Conservation (phyloP, 1,140 invertebrate species). For the Diachasmimorpha longicaudata region DNA sequence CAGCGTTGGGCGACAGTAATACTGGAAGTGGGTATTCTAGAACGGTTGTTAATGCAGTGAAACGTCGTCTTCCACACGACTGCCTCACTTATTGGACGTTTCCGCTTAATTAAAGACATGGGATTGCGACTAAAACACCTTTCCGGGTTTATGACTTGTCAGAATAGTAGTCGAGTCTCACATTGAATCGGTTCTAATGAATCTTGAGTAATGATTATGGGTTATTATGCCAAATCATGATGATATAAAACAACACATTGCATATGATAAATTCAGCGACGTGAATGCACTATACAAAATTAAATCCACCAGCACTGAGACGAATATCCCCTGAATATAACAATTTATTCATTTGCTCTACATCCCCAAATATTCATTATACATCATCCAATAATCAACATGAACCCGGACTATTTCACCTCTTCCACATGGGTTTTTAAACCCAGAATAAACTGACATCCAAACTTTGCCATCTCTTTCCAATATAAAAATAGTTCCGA, state of each 20-base stretch:
- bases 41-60: background rate
- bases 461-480: no score
- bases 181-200: background rate
- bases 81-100: background rate
- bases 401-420: no score
- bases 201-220: background rate
- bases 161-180: background rate
- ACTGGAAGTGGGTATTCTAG: background rate
- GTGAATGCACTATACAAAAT: no score
- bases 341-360: no score
- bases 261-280: no score
- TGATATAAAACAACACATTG: background rate
- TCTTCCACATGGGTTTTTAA: no score
- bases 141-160: background rate
- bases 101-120: background rate
- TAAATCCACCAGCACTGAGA: no score
- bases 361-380: no score
- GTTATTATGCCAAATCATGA: background rate
- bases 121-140: background rate
- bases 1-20: background rate
- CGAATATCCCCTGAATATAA: no score
- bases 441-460: no score
- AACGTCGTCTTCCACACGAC: background rate
- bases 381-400: no score
- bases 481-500: background rate